These are phyloP conservation scores for Acrobasis repandana DNA, from an alignment of 2,888 invertebrate species.

Conservation along the genomic window DNA sequence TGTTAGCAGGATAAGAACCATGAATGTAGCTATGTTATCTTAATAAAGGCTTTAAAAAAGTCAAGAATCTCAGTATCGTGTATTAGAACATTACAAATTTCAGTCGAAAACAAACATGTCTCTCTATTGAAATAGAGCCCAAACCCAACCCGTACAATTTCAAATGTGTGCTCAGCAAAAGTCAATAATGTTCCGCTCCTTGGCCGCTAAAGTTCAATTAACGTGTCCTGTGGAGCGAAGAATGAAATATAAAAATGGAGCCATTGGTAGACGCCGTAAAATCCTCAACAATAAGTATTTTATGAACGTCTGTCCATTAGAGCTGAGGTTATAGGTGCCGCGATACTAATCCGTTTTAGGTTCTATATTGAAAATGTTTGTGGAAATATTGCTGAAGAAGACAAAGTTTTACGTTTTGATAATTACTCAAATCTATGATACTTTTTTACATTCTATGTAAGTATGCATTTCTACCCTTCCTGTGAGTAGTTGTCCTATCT, in stretches of 20 bases:
- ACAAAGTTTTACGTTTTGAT: too few relatives aligned
- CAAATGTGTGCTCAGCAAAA: slow-evolving; percentile 46
- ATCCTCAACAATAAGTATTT: slow-evolving; percentile 61
- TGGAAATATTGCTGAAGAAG: slow-evolving; percentile 4
- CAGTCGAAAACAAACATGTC: neutral
- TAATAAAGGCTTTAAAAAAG: too few relatives aligned
- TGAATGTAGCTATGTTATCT: too few relatives aligned
- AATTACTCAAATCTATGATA: too few relatives aligned
- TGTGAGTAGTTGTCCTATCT: too few relatives aligned
- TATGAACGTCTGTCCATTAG: slow-evolving; percentile 56
- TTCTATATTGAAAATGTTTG: slow-evolving; percentile 35
- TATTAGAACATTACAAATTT: neutral
- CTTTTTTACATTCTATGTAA: too few relatives aligned
- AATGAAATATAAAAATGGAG: slow-evolving; percentile 73
- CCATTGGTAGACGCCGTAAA: slow-evolving; percentile 60
- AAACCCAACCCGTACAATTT: slow-evolving; percentile 46
- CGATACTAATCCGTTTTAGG: slow-evolving; percentile 43
- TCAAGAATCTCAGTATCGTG: neutral
- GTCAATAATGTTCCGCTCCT: slow-evolving; percentile 64
- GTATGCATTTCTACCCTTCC: too few relatives aligned
- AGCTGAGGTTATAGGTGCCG: slow-evolving; percentile 31
- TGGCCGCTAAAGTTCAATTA: slow-evolving; percentile 66
- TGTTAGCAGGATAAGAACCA: too few relatives aligned
- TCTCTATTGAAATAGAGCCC: neutral
- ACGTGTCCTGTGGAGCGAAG: slow-evolving; percentile 60